Percentiles rank a stretch among this genome's conserved stretches.
phyloP scores from a whole-genome alignment of 2,113 vertebrate genomes.

The Salvelinus alpinus region DNA sequence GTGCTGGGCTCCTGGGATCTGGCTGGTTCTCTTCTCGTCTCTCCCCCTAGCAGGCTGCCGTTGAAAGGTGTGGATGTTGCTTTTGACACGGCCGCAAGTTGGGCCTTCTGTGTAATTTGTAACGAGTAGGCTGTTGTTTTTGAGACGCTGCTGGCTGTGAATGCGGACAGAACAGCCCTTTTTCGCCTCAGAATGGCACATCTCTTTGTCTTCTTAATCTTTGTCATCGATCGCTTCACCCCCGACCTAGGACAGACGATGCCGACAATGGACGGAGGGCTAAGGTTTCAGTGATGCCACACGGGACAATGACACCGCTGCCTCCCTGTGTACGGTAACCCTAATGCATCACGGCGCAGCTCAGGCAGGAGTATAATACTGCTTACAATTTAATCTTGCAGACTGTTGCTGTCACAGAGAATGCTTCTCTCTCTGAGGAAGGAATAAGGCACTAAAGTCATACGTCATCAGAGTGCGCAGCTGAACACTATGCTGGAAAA shows the following conservation, averaged over 20 bases:
- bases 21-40: not conserved
- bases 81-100: not conserved
- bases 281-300: not conserved
- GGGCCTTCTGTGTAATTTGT: not conserved
- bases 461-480: too few species aligned
- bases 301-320: not conserved
- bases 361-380: not conserved
- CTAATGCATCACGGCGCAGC: not conserved
- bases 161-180: not conserved
- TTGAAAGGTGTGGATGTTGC: constrained; percentile 1
- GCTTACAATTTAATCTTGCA: not conserved
- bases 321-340: not conserved
- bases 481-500: too few species aligned
- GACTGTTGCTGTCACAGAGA: not conserved
- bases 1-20: not conserved
- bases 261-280: not conserved
- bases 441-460: too few species aligned
- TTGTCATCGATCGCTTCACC: not conserved
- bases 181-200: not conserved
- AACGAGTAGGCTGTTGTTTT: not conserved
- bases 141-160: not conserved
- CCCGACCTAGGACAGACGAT: not conserved
- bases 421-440: not conserved
- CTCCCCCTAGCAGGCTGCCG: not conserved
- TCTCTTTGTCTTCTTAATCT: constrained; percentile 2